Conservation (phyloP, 2,113 vertebrate genomes). For the Ascaphus truei region DNA sequence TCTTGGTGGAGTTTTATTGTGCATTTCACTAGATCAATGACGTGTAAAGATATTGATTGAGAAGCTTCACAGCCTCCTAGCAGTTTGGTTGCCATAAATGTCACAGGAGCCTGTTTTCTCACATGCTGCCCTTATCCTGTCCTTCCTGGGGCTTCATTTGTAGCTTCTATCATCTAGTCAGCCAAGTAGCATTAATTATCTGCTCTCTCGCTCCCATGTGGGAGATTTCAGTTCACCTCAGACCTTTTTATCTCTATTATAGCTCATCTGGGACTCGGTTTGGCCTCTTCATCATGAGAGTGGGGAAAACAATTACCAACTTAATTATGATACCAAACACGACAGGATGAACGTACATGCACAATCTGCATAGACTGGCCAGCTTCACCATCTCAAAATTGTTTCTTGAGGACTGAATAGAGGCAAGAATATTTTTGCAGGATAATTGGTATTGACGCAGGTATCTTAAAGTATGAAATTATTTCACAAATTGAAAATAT, state of each 20-base stretch:
- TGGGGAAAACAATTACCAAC: not conserved
- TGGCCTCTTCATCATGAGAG: not conserved
- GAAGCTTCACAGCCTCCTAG: not conserved
- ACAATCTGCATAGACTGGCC: rapidly evolving
- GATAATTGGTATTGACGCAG: not conserved
- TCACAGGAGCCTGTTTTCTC: conserved; percentile 22
- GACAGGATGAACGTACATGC: not conserved
- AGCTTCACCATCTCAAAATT: not conserved
- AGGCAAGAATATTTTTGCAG: not conserved
- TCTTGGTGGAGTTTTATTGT: conserved; percentile 27
- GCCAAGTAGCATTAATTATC: conserved; percentile 40
- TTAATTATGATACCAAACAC: not conserved
- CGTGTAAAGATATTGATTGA: conserved; percentile 30
- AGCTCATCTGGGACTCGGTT: conserved; percentile 37
- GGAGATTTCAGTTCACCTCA: conserved; percentile 35
- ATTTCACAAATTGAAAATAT: not conserved
- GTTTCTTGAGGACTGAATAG: not conserved
- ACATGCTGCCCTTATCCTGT: conserved; percentile 24
- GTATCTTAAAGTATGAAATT: not conserved
- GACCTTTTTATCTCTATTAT: not conserved
- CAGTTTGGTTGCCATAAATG: conserved; percentile 14
- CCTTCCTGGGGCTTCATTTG: conserved; percentile 33
- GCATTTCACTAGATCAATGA: not conserved
- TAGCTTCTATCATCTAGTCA: conserved; percentile 5
- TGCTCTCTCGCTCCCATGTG: conserved; percentile 19